Conservation (phyloP, 2,797 vertebrate genomes). For the Etheostoma nigrum region DNA sequence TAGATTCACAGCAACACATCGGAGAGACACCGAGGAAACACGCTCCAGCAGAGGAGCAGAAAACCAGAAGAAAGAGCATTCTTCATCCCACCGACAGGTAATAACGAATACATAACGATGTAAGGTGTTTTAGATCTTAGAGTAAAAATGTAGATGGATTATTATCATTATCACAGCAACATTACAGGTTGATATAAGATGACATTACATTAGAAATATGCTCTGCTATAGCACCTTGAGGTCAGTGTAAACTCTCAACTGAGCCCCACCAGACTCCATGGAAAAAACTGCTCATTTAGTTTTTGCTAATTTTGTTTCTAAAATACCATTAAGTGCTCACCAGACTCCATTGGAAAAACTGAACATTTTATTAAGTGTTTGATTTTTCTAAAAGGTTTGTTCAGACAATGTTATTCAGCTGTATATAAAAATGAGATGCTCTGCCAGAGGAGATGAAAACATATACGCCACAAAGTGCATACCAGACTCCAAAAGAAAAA, state of each 20-base stretch:
- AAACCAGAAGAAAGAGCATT: conserved; percentile 38
- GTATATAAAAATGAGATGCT: too few relatives aligned
- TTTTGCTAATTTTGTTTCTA: too few relatives aligned
- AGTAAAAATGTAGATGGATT: not conserved
- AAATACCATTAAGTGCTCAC: too few relatives aligned
- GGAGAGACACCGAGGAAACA: conserved; percentile 29
- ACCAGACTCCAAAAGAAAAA: too few relatives aligned
- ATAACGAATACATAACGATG: not conserved
- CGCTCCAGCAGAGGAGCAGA: not conserved
- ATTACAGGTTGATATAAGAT: not conserved
- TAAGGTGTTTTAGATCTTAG: not conserved
- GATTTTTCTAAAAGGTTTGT: not conserved
- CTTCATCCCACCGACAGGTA: conserved; percentile 60
- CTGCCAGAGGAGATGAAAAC: too few relatives aligned
- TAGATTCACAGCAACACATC: conserved; percentile 44
- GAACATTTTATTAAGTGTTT: too few relatives aligned
- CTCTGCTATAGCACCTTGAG: not conserved
- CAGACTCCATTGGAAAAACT: not conserved
- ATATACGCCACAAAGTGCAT: too few relatives aligned
- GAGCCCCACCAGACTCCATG: too few relatives aligned
- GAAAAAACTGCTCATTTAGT: too few relatives aligned
- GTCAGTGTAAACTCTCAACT: conserved; percentile 12
- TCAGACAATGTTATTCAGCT: too few relatives aligned
- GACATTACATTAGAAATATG: not conserved
- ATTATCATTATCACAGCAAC: not conserved